Evolutionary conservation across 2,888 invertebrate species (phyloP), one percentile per base, ranked within the genome.

Genomic region (Rhogogaster chlorosoma): DNA sequence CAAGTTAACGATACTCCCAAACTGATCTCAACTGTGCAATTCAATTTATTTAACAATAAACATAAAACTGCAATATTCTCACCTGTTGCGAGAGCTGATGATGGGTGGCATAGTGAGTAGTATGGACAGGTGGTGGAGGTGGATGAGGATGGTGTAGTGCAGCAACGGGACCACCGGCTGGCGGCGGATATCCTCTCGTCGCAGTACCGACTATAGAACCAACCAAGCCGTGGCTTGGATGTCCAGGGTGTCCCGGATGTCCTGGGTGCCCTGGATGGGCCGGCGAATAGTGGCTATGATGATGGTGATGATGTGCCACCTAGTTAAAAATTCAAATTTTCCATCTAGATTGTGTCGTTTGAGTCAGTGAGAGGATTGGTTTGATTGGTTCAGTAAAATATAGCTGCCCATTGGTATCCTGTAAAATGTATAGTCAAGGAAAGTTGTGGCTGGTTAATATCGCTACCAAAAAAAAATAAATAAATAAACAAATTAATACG

Each of bases 21-120:
- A 38, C 73, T 45, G 38, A 42, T 73, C 73, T 75, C 7, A 26
- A 45, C 5, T 78, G 5, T 78, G 53, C 9, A 36, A 32, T 53
- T 15, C n/a, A 22, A 53, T 6, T 75, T 5, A 53, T 32, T 57
- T 57, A 9, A 15, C 4, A 36, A 5, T 38, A 61, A 80, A 57
- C n/a, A n/a, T 38, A 36, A 22, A 77, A 53, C 12, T 2, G 49
- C 5, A 15, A 38, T 57, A 49, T 38, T 36, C 38, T 36, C 90
- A 93, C 93, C 91, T 92, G 93, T 87, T 92, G 92, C 57, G 92
- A 91, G 84, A 92, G 88, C 87, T 92, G 92, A 89, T 92, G 92
- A 88, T 93, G 92, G 86, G 92, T 88, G 9, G 91, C 88, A 67
- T 92, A 93, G 86, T 91, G 91, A 86, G 92, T 88, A 26, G 92